Percentiles rank a stretch among this genome's conserved stretches.
phyloP scores from a whole-genome alignment of 2,113 vertebrate species.

The Anthoscopus minutus region DNA sequence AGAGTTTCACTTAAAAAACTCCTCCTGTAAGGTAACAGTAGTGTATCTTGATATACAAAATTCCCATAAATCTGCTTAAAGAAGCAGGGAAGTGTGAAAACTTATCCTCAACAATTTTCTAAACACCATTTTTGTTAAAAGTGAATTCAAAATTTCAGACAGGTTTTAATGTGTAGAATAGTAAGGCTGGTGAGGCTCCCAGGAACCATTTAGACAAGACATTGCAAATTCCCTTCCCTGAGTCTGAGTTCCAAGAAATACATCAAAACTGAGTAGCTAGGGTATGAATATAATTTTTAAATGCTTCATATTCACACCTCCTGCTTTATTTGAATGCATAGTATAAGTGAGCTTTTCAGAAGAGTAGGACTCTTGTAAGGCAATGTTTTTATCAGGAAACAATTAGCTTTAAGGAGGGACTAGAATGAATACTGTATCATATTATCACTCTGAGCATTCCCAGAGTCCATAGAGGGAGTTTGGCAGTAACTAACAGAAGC shows the following conservation, averaged over 20 bases:
- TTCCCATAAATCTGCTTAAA: background rate
- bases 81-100: background rate
- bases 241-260: background rate
- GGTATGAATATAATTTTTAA: background rate
- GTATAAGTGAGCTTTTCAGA: background rate
- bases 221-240: background rate
- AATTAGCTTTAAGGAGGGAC: background rate
- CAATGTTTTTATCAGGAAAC: background rate
- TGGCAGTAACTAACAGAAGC: background rate
- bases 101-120: background rate
- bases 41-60: background rate
- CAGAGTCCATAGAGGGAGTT: background rate
- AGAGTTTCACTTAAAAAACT: background rate
- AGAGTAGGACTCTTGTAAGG: background rate
- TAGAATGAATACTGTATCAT: background rate
- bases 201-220: background rate
- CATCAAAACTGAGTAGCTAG: background rate
- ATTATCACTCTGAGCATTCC: background rate
- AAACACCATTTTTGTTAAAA: background rate
- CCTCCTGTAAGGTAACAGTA: background rate
- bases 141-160: background rate
- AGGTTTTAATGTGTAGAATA: background rate
- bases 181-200: background rate
- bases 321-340: background rate
- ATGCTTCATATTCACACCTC: background rate